Base-by-base conservation (phyloP, 2,888 invertebrate species). In the Caenorhabditis becei region DNA sequence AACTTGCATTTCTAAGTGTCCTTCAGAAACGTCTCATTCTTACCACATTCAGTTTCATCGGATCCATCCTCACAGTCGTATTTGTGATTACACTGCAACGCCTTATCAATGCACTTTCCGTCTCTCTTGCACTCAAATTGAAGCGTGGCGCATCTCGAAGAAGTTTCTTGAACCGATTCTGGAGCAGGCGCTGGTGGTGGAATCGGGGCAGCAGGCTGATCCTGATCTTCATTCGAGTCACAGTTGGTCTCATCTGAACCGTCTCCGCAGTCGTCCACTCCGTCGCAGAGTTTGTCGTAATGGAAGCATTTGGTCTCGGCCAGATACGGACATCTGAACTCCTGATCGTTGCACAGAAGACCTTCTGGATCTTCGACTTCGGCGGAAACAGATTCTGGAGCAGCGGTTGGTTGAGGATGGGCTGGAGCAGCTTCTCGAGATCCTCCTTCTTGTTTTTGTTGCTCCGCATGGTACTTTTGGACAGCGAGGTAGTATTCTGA, bases 1-100 rank as follows among this genome's bases (percentile, higher is more conserved):
- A 28, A 44, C 26, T 16, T 24, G 10, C 4, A 32, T 4, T 32
- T 32, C 32, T 32, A 32, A 35, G 20, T 11, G 14, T 11, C 5
- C n/a, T 44, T 10, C 11, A 16, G 2, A 32, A 49, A n/a, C n/a
- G n/a, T n/a, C n/a, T n/a, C n/a, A n/a, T n/a, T 62, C 94, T 94
- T 93, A 94, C 96, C 94, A 93, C 97, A 97, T 89, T 94, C 94
- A 84, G 94, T 94, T 93, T 97, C 97, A 91, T 97, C 97, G 0
- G 95, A 95, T 53, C 95, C 94, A 92, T 97, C 97, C 0, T 82
- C 75, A 86, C 92, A 93, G 69, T 92, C 91, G 58, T 92, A 92
- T 49, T 93, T 93, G n/a, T 92, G 91, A 89, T 96, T 94, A 89
- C 96, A 96, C 23, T 96, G 94, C 67, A 94, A 93, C 11, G 93